phyloP scores from a whole-genome alignment of 92 coral and sea anemone genomes.

The Anthopleura xanthogrammica region DNA sequence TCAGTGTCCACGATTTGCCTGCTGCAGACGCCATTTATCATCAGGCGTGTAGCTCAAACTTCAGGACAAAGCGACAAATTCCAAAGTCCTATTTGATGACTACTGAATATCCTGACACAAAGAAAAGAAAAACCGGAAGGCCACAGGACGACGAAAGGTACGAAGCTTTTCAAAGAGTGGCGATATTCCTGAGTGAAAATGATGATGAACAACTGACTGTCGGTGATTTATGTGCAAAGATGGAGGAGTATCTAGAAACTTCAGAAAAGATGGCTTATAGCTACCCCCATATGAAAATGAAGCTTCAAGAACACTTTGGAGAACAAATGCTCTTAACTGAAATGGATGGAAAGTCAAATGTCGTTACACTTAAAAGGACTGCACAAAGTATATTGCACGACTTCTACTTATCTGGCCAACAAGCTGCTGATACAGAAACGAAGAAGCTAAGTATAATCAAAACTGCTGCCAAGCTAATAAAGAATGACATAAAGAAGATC shows the following conservation, averaged over 20 bases:
- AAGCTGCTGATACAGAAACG: too few relatives aligned
- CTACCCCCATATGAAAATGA: too few relatives aligned
- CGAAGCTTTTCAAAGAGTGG: slow-evolving; percentile 32
- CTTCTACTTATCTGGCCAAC: too few relatives aligned
- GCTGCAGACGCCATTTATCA: slow-evolving; percentile 34
- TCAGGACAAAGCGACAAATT: slow-evolving; percentile 20
- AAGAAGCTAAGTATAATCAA: too few relatives aligned
- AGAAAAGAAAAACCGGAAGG: slow-evolving; percentile 35
- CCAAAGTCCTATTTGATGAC: background rate
- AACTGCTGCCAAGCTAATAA: too few relatives aligned
- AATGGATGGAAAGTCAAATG: too few relatives aligned
- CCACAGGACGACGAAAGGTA: slow-evolving; percentile 33
- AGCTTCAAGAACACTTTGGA: too few relatives aligned
- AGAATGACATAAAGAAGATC: too few relatives aligned
- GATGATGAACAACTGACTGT: slow-evolving; percentile 33
- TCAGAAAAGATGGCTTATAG: slow-evolving; percentile 17
- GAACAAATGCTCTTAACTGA: too few relatives aligned
- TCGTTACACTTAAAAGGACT: too few relatives aligned
- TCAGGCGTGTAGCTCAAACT: slow-evolving; percentile 33
- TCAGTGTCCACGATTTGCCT: slow-evolving; percentile 8
- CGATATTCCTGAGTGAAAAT: slow-evolving; percentile 10
- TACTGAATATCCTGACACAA: background rate
- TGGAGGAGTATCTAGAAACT: slow-evolving; percentile 11
- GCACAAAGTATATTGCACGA: too few relatives aligned
- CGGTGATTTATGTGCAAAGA: background rate